Evolutionary conservation across 2,113 vertebrate genomes (phyloP).

Genomic region (Mesitornis unicolor): DNA sequence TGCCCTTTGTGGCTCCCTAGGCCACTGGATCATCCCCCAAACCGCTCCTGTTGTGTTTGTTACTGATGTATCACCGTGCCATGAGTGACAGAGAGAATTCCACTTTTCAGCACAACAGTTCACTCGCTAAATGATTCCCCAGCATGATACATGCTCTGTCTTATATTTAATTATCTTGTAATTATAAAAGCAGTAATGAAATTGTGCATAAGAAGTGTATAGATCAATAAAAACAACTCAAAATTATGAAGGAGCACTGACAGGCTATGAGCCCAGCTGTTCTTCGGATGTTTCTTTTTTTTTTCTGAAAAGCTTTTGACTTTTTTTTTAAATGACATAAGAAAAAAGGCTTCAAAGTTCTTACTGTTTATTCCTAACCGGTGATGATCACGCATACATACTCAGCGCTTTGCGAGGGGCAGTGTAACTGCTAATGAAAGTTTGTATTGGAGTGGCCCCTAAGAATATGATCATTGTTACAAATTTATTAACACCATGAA

Average conservation of each 20-base stretch:
- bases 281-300: not conserved
- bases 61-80: not conserved
- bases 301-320: not conserved
- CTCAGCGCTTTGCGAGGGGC: not conserved
- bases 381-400: not conserved
- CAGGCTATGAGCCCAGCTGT: not conserved
- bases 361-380: not conserved
- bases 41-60: not conserved
- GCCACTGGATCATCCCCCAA: not conserved
- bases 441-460: slow-evolving; percentile 34
- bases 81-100: slow-evolving; percentile 22
- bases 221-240: slow-evolving; percentile 45
- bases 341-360: not conserved
- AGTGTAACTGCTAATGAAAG: not conserved
- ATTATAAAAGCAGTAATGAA: slow-evolving; percentile 48
- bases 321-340: not conserved
- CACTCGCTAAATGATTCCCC: slow-evolving; percentile 14
- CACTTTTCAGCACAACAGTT: slow-evolving; percentile 46
- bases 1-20: not conserved
- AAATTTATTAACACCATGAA: slow-evolving; percentile 32
- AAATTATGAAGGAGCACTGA: not conserved
- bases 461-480: slow-evolving; percentile 34
- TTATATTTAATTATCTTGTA: slow-evolving; percentile 60
- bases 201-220: slow-evolving; percentile 16
- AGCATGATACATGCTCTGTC: slow-evolving; percentile 42